These are phyloP conservation scores for Drosophila melanocephala DNA, from an alignment of 2,888 invertebrate genomes.

Conservation along the genomic window DNA sequence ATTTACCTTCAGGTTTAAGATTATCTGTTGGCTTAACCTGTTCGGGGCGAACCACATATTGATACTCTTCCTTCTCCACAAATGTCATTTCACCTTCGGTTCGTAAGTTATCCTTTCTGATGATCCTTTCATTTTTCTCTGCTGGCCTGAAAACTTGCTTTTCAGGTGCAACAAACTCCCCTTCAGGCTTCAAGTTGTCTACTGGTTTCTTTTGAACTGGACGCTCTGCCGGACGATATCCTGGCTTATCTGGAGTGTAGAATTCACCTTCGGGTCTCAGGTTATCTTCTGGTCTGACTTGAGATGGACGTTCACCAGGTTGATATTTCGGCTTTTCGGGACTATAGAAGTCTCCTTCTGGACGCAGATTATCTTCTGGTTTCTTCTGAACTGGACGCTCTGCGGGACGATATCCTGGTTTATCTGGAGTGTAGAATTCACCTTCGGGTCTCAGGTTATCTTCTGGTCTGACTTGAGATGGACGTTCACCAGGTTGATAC, in stretches of 20 bases:
- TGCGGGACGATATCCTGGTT: not conserved
- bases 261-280: no score
- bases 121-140: constrained; percentile 28
- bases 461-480: not conserved
- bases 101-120: constrained; percentile 86
- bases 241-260: no score
- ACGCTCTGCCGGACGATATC: not conserved
- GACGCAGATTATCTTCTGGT: no score
- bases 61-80: constrained; percentile 81
- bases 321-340: no score
- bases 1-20: constrained; percentile 87
- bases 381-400: not conserved
- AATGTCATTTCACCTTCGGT: constrained; percentile 83
- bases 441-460: not conserved
- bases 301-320: no score
- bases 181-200: constrained; percentile 36
- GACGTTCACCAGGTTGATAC: not conserved
- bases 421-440: not conserved
- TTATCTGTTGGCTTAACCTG: constrained; percentile 87
- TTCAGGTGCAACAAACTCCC: constrained; percentile 79
- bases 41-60: constrained; percentile 71
- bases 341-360: no score
- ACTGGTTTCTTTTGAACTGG: constrained; percentile 44
- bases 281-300: no score
- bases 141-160: constrained; percentile 60